Evolutionary conservation across 1,140 invertebrate species (phyloP), one percentile per base, ranked within the genome.

Genomic region (Dreissena polymorpha): DNA sequence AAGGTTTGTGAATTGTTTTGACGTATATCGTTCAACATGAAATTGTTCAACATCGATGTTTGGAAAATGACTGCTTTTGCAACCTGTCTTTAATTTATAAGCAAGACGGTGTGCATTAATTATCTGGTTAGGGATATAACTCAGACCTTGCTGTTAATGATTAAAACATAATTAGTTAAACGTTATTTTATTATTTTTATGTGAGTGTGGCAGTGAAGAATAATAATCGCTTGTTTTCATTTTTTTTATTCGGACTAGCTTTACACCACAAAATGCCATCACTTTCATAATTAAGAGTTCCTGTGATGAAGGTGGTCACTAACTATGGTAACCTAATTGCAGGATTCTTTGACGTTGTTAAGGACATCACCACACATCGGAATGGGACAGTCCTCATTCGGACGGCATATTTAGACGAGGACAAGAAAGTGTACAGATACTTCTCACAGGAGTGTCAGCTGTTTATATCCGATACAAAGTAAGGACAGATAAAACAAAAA

Each of bases 361-460:
- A 53, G 51, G 84, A 85, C 63, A 65, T 85, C 12, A 83, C 74
- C 6, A 67, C 81, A 12, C 84, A 82, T 50, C 63, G 74, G 21
- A 85, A 83, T 23, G 67, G 73, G 10, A 64, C 80, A 0, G 65
- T 78, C 21, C 67, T 73, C n/a, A 68, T 76, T 12, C 10, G 53
- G 12, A 75, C 64, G 0, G 68, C 70, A 0, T 55, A 64, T 49
- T 21, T 70, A 5, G 29, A 64, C 49, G 75, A 74, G 7, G 73
- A 76, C 0, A 64, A 67, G 10, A 10, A 77, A 10, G 60, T 85
- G 50, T 64, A 65, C 13, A 77, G 69, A 55, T 29, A 85, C 68
- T 65, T 71, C 23, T 64, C 51, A 8, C 74, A 70, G n/a, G 69
- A 65, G 21, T 85, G 84, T 21, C 60, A 65, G 18, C 74, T 85